phyloP scores from a whole-genome alignment of 2,888 invertebrate species.

The Platypus cylindrus region DNA sequence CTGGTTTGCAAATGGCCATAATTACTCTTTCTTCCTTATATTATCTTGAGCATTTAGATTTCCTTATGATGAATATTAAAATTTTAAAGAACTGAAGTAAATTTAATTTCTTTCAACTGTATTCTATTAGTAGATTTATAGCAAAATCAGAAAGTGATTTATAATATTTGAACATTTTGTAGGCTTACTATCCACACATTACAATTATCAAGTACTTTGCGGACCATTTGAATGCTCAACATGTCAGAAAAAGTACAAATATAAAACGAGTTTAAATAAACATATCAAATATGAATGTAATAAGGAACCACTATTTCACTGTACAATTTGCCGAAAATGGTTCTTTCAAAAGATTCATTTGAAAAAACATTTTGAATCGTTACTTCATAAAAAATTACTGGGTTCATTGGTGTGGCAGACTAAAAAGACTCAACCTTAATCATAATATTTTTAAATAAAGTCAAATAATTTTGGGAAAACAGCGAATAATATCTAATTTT shows the following conservation, averaged over 20 bases:
- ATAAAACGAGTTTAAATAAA: conserved; percentile 16
- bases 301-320: conserved; percentile 24
- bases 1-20: too few relatives aligned
- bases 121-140: too few relatives aligned
- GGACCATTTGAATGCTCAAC: conserved; percentile 11
- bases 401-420: too few relatives aligned
- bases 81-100: too few relatives aligned
- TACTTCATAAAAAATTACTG: conserved; percentile 10
- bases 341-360: conserved; percentile 15
- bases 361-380: conserved; percentile 13
- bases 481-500: too few relatives aligned
- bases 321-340: conserved; percentile 35
- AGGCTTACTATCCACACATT: conserved; percentile 6
- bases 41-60: too few relatives aligned
- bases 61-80: too few relatives aligned
- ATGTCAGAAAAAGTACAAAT: conserved; percentile 19
- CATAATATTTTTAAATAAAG: background rate
- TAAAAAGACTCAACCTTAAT: background rate
- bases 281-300: conserved; percentile 27
- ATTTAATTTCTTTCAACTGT: too few relatives aligned
- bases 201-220: conserved; percentile 11
- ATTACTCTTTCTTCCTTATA: too few relatives aligned
- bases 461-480: too few relatives aligned
- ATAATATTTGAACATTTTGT: too few relatives aligned
- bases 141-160: too few relatives aligned